Percentiles rank a stretch among this genome's conserved stretches.
Evolutionary conservation across 2,113 vertebrate genomes (phyloP).

Genomic region (Protobothrops flavoviridis): DNA sequence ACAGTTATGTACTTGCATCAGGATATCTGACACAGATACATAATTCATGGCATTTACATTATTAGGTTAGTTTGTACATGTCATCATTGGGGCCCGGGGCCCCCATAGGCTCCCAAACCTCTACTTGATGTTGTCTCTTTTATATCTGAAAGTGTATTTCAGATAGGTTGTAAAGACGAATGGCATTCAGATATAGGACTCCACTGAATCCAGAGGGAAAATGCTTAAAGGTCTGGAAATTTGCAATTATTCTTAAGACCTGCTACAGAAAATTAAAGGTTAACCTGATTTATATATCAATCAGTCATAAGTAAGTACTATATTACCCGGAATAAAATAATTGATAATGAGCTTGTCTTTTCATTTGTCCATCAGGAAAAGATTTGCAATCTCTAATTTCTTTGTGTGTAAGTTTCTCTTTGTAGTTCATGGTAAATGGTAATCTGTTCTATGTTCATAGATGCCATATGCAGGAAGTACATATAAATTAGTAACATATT

Average conservation of each 20-base stretch:
- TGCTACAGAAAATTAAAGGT: background rate
- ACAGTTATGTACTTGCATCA: background rate
- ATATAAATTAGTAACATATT: background rate
- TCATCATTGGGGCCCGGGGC: background rate
- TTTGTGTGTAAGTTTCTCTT: background rate
- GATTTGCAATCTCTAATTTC: background rate
- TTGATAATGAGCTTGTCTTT: background rate
- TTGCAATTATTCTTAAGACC: background rate
- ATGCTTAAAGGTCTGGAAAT: background rate
- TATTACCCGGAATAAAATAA: background rate
- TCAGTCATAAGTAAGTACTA: background rate
- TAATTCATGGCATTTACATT: background rate
- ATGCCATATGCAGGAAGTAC: background rate
- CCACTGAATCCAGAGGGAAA: background rate
- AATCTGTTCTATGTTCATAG: background rate
- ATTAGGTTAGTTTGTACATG: background rate
- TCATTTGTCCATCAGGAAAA: background rate
- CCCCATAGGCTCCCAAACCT: background rate
- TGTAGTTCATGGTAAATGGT: background rate
- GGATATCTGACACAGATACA: background rate
- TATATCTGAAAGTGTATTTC: background rate
- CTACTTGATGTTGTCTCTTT: background rate
- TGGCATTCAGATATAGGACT: background rate
- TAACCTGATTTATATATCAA: background rate
- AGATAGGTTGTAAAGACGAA: background rate